Conservation (phyloP, 23 tunicate genomes). For the Corella eumyota region DNA sequence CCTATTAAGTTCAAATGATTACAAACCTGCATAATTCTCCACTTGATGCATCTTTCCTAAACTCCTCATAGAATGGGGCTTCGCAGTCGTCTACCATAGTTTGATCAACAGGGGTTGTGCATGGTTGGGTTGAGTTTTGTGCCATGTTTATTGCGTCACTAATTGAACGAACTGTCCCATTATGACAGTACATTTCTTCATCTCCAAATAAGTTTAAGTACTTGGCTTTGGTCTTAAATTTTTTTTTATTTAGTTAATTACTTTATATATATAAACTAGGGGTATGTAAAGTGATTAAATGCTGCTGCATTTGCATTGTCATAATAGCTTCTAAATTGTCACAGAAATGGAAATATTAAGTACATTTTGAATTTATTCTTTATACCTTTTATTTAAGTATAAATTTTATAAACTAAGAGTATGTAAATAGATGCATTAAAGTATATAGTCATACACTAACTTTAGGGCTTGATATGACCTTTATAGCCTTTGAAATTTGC, state of each 20-base stretch:
- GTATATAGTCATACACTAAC: no score
- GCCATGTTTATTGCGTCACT: neutral
- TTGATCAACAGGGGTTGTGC: neutral
- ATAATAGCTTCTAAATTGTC: no score
- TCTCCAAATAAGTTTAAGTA: neutral
- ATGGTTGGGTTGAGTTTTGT: no score
- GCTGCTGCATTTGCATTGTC: no score
- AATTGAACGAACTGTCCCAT: conserved; percentile 3
- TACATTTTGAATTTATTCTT: no score
- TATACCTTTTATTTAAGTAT: no score
- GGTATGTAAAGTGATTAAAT: neutral
- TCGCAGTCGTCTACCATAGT: neutral
- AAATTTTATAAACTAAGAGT: no score
- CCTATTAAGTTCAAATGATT: no score
- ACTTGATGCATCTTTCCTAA: neutral
- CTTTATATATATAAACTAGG: neutral
- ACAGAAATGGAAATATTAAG: no score
- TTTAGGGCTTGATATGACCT: no score
- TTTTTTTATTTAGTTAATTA: neutral
- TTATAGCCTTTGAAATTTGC: no score
- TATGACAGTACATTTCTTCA: conserved; percentile 3
- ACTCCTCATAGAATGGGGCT: conserved; percentile 6
- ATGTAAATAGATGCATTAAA: no score
- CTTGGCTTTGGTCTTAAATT: neutral
- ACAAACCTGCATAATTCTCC: neutral